Percentiles rank a stretch among this genome's conserved stretches.
Conservation (phyloP, 2,797 vertebrate genomes). For the Capromys pilorides region DNA sequence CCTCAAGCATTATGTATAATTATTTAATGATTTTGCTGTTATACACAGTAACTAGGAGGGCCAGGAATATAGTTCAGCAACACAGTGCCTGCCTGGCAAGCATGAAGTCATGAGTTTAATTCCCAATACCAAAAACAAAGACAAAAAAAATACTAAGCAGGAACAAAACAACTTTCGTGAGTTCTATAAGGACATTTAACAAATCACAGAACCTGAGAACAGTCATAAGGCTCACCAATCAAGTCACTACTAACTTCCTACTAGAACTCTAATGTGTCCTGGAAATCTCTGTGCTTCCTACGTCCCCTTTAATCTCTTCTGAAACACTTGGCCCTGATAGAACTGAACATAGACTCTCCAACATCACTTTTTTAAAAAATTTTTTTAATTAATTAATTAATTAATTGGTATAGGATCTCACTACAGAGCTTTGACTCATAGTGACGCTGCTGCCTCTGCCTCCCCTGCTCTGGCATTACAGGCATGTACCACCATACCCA, state of each 20-base stretch:
- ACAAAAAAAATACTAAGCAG: neutral
- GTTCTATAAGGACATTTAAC: neutral
- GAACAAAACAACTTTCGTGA: neutral
- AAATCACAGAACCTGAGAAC: neutral
- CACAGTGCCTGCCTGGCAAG: too few species aligned
- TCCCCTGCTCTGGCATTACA: too few species aligned
- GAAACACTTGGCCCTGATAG: neutral
- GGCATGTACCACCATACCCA: too few species aligned
- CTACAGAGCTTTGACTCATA: too few species aligned
- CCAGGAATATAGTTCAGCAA: too few species aligned
- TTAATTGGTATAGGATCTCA: too few species aligned
- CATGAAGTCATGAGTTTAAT: too few species aligned
- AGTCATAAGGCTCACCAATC: neutral
- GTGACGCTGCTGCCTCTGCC: too few species aligned
- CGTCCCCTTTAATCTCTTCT: neutral
- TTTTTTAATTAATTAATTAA: too few species aligned
- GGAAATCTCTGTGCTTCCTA: neutral
- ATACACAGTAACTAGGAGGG: neutral
- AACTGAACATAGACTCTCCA: neutral
- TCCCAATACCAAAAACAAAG: too few species aligned
- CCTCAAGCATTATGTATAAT: neutral
- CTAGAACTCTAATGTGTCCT: neutral
- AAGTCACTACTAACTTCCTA: neutral
- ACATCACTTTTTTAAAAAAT: neutral
- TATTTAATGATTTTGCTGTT: neutral